A percentile compares a stretch with the other conserved stretches of the same genome.
Evolutionary conservation across 2,888 invertebrate genomes (phyloP).

Genomic region (Sicus ferrugineus): DNA sequence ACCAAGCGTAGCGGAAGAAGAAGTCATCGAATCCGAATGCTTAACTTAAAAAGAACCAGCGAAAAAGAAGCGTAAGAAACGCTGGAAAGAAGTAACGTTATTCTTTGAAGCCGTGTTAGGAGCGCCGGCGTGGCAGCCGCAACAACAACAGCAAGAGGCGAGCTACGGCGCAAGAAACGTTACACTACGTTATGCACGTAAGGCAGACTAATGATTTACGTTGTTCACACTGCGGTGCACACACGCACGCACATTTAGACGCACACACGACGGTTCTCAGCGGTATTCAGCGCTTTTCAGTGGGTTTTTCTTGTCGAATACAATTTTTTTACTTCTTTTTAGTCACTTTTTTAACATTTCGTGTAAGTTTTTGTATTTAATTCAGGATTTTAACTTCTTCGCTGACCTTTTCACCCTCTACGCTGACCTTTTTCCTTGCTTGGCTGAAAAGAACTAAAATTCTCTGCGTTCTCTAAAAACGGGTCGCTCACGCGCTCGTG

Average conservation of each 20-base stretch:
- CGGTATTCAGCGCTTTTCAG: not conserved
- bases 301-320: not conserved
- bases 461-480: not conserved
- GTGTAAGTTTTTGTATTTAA: not conserved
- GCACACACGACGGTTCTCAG: not conserved
- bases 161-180: not conserved
- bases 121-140: conserved; percentile 2
- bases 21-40: not conserved
- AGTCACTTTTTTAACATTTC: not conserved
- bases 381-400: not conserved
- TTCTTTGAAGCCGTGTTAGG: not conserved
- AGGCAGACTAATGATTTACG: conserved; percentile 4
- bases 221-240: not conserved
- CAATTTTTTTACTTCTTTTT: not conserved
- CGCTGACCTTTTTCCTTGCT: not conserved
- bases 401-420: conserved; percentile 16
- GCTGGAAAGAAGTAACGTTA: conserved; percentile 6
- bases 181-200: conserved; percentile 18
- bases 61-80: not conserved
- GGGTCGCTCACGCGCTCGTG: conserved; percentile 40
- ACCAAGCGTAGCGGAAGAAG: not conserved
- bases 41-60: not conserved
- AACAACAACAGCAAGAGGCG: not conserved
- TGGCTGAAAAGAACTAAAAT: not conserved
- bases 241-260: not conserved